Conservation (phyloP, 2,888 invertebrate genomes). For the Limnephilus lunatus region DNA sequence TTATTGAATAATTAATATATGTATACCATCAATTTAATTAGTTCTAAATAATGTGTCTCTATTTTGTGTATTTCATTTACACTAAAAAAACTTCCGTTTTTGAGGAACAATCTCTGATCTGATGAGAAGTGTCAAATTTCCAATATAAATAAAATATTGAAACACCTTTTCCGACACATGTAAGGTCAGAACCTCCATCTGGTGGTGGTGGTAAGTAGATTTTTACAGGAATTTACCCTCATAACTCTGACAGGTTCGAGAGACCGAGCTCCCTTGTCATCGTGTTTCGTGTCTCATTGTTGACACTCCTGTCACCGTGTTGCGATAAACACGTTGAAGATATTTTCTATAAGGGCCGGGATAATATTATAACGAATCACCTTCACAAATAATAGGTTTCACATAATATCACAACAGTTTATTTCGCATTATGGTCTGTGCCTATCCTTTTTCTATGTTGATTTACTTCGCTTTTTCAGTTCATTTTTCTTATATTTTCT, state of each 20-base stretch:
- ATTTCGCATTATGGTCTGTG: background rate
- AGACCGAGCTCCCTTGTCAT: slow-evolving; percentile 29
- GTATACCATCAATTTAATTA: too few relatives aligned
- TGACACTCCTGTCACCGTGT: slow-evolving; percentile 5
- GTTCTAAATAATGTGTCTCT: background rate
- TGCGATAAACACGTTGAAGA: background rate
- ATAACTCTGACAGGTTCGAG: slow-evolving; percentile 3
- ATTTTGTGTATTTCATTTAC: background rate
- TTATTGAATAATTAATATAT: too few relatives aligned
- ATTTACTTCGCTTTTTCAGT: background rate
- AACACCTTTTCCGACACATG: background rate
- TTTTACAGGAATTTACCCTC: slow-evolving; percentile 12
- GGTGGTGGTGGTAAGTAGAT: background rate
- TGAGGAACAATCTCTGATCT: background rate
- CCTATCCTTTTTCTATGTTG: background rate
- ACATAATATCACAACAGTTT: background rate
- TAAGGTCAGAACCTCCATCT: background rate
- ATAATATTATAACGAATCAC: background rate
- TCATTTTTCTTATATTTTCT: background rate
- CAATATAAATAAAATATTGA: background rate
- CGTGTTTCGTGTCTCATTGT: background rate
- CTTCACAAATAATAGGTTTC: background rate
- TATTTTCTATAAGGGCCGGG: background rate
- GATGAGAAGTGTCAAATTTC: background rate
- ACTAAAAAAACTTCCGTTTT: background rate